These are phyloP conservation scores for Aptenodytes forsteri DNA, from an alignment of 2,113 vertebrate genomes.

Conservation along the genomic window DNA sequence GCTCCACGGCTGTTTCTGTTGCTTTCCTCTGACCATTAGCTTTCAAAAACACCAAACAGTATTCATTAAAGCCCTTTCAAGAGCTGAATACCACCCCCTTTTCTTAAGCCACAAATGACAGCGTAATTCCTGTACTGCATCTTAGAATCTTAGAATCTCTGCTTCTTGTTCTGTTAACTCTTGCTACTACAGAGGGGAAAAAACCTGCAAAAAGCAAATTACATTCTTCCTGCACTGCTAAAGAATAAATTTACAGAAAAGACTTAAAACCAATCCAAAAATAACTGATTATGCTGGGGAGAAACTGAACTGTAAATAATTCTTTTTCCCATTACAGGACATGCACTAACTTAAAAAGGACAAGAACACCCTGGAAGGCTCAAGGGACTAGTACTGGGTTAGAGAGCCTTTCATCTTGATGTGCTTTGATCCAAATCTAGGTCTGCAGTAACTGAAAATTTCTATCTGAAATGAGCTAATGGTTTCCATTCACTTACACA, in stretches of 20 bases:
- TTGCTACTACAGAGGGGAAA: not conserved
- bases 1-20: constrained; percentile 59
- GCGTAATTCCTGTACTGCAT: constrained; percentile 56
- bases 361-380: constrained; percentile 15
- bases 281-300: not conserved
- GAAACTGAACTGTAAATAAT: constrained; percentile 25
- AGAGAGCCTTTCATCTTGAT: constrained; percentile 42
- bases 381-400: not conserved
- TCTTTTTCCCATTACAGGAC: not conserved
- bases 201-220: not conserved
- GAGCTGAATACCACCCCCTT: constrained; percentile 74
- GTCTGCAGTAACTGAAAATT: constrained; percentile 24
- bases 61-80: constrained; percentile 78
- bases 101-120: constrained; percentile 74
- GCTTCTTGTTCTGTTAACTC: constrained; percentile 70
- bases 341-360: constrained; percentile 5
- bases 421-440: constrained; percentile 48
- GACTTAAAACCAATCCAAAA: not conserved
- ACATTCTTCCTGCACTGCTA: not conserved
- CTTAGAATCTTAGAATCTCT: constrained; percentile 48
- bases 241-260: not conserved
- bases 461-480: not conserved
- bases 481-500: not conserved
- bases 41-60: constrained; percentile 71
- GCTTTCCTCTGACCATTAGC: constrained; percentile 68